Conservation (phyloP, 1,140 invertebrate genomes). For the Papilio polyxenes region DNA sequence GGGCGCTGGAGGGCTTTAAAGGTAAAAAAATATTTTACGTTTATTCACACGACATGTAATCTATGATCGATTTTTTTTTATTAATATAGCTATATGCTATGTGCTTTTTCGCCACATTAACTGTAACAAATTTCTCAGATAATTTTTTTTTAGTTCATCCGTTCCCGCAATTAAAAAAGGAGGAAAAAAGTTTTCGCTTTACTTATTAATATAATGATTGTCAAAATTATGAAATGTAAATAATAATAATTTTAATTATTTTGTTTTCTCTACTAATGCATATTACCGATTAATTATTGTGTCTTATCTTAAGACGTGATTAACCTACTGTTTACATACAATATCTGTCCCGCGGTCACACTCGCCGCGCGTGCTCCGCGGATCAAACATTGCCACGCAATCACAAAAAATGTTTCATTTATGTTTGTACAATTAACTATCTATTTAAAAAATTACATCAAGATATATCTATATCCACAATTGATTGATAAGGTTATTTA, state of each 20-base stretch:
- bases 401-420: not conserved
- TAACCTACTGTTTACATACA: conserved; percentile 43
- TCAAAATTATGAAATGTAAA: not conserved
- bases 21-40: too few species aligned
- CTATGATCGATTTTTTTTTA: too few species aligned
- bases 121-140: too few species aligned
- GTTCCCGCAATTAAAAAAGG: too few species aligned
- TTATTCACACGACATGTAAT: too few species aligned
- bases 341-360: conserved; percentile 43
- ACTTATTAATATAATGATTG: too few species aligned
- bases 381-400: conserved; percentile 41
- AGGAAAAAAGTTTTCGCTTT: too few species aligned
- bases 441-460: not conserved
- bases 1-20: too few species aligned
- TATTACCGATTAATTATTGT: conserved; percentile 50
- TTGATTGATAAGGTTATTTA: not conserved
- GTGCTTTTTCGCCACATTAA: too few species aligned
- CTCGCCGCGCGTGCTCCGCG: conserved; percentile 45
- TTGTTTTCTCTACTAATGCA: conserved; percentile 23
- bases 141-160: too few species aligned
- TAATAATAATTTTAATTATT: not conserved
- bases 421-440: not conserved
- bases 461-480: not conserved
- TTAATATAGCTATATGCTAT: too few species aligned
- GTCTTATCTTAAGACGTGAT: conserved; percentile 52